Evolutionary conservation across 2,113 vertebrate species (phyloP).

Genomic region (Sorex araneus): DNA sequence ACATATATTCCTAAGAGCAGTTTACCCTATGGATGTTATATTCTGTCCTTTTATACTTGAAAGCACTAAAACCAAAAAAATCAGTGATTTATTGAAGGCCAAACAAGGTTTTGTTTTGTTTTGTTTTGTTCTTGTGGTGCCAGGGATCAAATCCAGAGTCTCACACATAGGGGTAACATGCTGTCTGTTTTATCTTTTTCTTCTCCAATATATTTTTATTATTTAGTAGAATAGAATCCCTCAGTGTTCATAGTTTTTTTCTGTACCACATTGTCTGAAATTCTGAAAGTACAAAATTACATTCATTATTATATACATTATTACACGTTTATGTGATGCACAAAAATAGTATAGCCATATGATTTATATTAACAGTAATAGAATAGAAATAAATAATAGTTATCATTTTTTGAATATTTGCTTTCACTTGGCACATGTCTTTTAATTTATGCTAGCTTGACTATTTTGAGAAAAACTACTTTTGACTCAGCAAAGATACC

Average conservation of each 20-base stretch:
- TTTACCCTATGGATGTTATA: neutral
- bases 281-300: conserved; percentile 5
- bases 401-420: neutral
- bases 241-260: neutral
- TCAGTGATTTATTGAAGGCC: neutral
- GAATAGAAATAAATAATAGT: neutral
- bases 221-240: neutral
- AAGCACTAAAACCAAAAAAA: neutral
- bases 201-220: no score
- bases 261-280: neutral
- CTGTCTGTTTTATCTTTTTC: no score
- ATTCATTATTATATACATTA: neutral
- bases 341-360: neutral
- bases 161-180: no score
- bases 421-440: neutral
- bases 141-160: no score
- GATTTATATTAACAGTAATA: neutral
- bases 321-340: neutral
- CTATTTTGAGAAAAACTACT: conserved; percentile 22
- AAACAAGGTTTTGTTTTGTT: neutral
- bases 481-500: neutral
- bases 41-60: neutral
- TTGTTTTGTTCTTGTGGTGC: no score
- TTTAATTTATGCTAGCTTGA: conserved; percentile 1
- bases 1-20: neutral